Evolutionary conservation across 2,797 vertebrate species (phyloP).

Genomic region (Molossus molossus): DNA sequence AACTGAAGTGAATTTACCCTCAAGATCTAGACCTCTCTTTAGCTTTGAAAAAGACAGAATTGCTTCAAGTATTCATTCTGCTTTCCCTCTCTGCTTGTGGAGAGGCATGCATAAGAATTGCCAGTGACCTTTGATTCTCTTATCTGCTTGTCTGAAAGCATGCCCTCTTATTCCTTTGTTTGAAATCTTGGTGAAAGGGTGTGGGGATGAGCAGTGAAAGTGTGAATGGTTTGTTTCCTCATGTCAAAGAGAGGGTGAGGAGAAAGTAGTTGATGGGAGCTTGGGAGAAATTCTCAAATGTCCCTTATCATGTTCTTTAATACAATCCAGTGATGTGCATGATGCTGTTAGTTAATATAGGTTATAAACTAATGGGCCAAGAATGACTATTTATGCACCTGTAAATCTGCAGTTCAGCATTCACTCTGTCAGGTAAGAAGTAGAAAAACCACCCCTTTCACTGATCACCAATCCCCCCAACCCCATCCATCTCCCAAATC

Average conservation of each 20-base stretch:
- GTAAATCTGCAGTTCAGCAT: not conserved
- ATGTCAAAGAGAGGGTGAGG: constrained; percentile 69
- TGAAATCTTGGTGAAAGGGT: not conserved
- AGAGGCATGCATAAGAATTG: not conserved
- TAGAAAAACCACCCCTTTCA: not conserved
- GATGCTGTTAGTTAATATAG: not conserved
- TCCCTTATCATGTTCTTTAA: not conserved
- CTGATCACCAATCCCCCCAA: not conserved
- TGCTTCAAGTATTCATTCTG: not conserved
- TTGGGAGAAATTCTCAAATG: constrained; percentile 50
- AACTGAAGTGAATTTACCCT: not conserved
- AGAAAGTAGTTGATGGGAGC: not conserved
- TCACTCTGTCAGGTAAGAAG: not conserved
- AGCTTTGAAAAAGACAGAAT: not conserved
- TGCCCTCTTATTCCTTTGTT: rapidly evolving
- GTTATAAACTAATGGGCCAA: not conserved
- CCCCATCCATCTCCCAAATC: not conserved
- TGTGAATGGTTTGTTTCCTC: constrained; percentile 69
- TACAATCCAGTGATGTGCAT: not conserved
- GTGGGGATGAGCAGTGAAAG: not conserved
- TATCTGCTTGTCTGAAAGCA: not conserved
- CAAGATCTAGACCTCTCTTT: not conserved
- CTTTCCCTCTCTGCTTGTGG: not conserved
- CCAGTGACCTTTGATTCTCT: not conserved
- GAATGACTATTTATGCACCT: not conserved